Evolutionary conservation across 2,113 vertebrate genomes (phyloP), one percentile per base, ranked within the genome.

Genomic region (Peromyscus leucopus): DNA sequence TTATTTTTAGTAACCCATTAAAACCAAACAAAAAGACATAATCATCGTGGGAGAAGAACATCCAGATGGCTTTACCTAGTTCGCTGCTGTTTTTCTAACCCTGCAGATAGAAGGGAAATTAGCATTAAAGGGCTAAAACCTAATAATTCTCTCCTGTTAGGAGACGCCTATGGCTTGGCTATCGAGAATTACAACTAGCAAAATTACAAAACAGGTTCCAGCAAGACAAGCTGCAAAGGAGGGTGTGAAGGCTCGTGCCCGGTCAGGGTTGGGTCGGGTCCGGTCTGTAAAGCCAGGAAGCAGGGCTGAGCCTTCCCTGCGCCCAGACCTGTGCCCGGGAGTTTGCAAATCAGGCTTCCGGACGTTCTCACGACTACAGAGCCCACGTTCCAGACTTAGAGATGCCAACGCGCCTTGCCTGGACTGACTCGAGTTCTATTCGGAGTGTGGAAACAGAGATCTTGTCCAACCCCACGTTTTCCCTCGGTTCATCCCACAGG

Each of bases 181-280:
- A 71, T 19, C 33, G 1, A 17, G 59, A 42, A 59, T 92, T 79
- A 51, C 89, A 93, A 90, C 2, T 63, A 15, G n/a, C 4, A 28
- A 93, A 79, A 83, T 57, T 79, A 78, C 33, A 78, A 51, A 84
- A 94, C 96, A 96, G 78, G 96, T 51, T 89, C 6, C 5, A 63
- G 46, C 94, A 97, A 91, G 92, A 80, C 46, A n/a, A 65, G 59
- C 1, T 42, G 39, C 91, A 89, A 84, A 59, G 33, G 71, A 33
- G 69, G 75, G 36, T 28, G 22, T 36, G 22, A 85, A 92, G n/a
- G 33, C 74, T 91, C 17, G 5, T 21, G 36, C 55, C 51, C 24
- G 65, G 69, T 16, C 55, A 59, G 48, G 89, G 31, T 19, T 55
- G 86, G 82, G 80, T 26, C 61, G 51, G 59, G 89, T 74, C 21